Conservation (phyloP, 2,888 invertebrate genomes). For the Callyntrura guangdongensis region DNA sequence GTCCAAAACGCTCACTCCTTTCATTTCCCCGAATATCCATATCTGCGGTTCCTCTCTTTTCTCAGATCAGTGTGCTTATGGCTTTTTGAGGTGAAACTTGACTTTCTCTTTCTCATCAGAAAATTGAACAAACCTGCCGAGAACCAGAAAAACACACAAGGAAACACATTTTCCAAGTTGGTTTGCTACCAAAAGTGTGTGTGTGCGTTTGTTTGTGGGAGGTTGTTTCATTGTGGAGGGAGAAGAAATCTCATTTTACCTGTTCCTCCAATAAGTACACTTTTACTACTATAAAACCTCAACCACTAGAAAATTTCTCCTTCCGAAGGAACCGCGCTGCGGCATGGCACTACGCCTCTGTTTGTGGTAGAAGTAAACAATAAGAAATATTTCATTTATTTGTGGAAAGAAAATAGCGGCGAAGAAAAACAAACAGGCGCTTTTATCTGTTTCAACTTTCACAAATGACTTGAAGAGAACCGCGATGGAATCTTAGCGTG, state of each 20-base stretch:
- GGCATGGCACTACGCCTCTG: conserved; percentile 1
- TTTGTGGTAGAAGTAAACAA: conserved; percentile 39
- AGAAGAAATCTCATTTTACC: conserved; percentile 32
- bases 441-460: conserved; percentile 12
- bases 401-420: not conserved
- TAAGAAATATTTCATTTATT: conserved; percentile 39
- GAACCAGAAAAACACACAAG: not conserved
- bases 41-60: conserved; percentile 64
- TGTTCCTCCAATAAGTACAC: conserved; percentile 6
- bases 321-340: not conserved
- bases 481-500: not conserved
- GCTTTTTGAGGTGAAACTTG: conserved; percentile 72
- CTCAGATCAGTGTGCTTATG: conserved; percentile 72
- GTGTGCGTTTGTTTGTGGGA: not conserved
- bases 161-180: conserved; percentile 36
- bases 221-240: too few relatives aligned
- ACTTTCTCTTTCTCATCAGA: conserved; percentile 55
- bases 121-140: not conserved
- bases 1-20: conserved; percentile 36
- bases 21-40: conserved; percentile 49
- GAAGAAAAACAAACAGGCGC: conserved; percentile 5
- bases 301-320: conserved; percentile 16
- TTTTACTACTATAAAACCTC: conserved; percentile 1
- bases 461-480: not conserved
- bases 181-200: conserved; percentile 21